Conservation (phyloP, 2,113 vertebrate genomes). For the Urocitellus parryii region DNA sequence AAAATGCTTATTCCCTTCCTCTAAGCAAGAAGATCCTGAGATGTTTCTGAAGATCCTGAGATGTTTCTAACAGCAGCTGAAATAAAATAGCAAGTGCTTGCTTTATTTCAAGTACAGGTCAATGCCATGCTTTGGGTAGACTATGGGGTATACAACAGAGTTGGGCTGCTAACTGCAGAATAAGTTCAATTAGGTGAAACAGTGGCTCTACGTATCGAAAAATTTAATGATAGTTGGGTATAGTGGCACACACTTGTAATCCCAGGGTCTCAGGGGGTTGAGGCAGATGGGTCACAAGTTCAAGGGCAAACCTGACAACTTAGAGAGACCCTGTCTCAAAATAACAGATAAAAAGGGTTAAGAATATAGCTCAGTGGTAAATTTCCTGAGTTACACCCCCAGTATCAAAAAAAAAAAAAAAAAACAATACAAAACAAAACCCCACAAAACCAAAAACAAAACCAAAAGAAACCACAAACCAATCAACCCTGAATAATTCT, state of each 20-base stretch:
- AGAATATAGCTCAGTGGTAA: too few relatives aligned
- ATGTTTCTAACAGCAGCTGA: neutral
- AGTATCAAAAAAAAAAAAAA: too few relatives aligned
- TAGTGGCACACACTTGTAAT: too few relatives aligned
- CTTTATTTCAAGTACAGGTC: neutral
- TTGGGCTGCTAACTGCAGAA: neutral
- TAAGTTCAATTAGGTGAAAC: neutral
- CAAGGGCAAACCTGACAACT: too few relatives aligned
- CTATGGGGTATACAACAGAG: neutral
- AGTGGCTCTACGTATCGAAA: neutral
- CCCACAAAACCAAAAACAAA: too few relatives aligned
- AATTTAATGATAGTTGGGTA: neutral
- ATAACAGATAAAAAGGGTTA: too few relatives aligned
- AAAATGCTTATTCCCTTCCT: neutral
- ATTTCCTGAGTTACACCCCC: too few relatives aligned
- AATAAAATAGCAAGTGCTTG: neutral
- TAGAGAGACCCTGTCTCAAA: too few relatives aligned
- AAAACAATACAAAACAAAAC: too few relatives aligned
- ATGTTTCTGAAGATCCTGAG: neutral
- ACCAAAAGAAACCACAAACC: too few relatives aligned
- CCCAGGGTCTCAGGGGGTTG: too few relatives aligned
- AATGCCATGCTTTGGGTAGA: neutral
- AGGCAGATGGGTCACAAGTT: too few relatives aligned
- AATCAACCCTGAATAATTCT: neutral
- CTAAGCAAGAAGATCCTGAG: neutral